A percentile compares a stretch with the other conserved stretches of the same genome.
phyloP scores from a whole-genome alignment of 1,140 invertebrate species.

The Drosophila micromelanica region DNA sequence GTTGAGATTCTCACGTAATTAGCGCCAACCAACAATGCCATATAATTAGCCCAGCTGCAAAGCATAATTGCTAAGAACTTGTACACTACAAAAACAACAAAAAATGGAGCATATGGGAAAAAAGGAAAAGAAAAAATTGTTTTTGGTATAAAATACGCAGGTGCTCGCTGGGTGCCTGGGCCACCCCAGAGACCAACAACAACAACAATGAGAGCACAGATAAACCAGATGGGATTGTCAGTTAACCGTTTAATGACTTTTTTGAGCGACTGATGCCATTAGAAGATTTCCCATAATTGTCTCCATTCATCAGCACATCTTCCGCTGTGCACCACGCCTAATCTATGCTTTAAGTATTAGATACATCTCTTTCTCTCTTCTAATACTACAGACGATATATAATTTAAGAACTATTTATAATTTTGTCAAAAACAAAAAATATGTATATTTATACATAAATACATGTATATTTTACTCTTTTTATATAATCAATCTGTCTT shows the following conservation, averaged over 20 bases:
- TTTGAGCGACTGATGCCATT: conserved; percentile 49
- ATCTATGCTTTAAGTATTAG: conserved; percentile 37
- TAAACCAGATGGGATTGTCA: conserved; percentile 58
- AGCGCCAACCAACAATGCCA: conserved; percentile 64
- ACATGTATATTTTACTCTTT: too few relatives aligned
- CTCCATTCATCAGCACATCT: conserved; percentile 46
- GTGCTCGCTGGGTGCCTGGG: conserved; percentile 34
- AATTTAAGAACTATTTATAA: too few relatives aligned
- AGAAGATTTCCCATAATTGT: conserved; percentile 77
- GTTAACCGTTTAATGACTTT: conserved; percentile 77
- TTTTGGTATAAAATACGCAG: conserved; percentile 46
- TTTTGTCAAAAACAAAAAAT: too few relatives aligned
- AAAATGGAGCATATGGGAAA: conserved; percentile 32
- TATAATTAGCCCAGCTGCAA: conserved; percentile 71
- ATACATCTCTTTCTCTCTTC: too few relatives aligned
- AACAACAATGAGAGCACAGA: conserved; percentile 24
- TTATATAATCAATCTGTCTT: too few relatives aligned
- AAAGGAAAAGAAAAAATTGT: conserved; percentile 46
- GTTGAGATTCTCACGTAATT: conserved; percentile 69
- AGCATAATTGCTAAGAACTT: conserved; percentile 68
- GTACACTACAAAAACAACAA: conserved; percentile 40
- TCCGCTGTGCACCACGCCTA: conserved; percentile 50
- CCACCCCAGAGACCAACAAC: conserved; percentile 50
- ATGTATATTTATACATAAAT: too few relatives aligned
- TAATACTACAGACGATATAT: too few relatives aligned